These are phyloP conservation scores for Sebastolobus alascanus DNA, from an alignment of 2,797 vertebrate genomes.

Conservation along the genomic window DNA sequence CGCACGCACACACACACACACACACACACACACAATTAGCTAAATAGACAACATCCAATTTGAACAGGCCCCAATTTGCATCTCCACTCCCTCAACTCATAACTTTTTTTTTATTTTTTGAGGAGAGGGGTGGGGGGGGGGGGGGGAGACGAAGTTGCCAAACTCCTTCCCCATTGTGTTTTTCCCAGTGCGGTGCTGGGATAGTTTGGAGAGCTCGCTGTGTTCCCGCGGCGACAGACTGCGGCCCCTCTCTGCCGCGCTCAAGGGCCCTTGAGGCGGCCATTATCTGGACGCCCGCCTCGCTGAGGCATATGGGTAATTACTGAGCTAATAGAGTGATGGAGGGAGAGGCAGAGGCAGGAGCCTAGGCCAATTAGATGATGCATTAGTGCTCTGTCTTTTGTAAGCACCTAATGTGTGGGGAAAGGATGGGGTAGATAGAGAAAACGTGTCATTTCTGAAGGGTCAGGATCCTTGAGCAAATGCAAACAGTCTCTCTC, in stretches of 20 bases:
- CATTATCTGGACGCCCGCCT: constrained; percentile 99
- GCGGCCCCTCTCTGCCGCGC: constrained; percentile 93
- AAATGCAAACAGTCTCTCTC: constrained; percentile 80
- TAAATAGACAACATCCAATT: constrained; percentile 48
- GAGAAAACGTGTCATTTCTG: constrained; percentile 87
- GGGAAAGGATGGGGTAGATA: constrained; percentile 90
- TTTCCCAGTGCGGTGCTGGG: constrained; percentile 89
- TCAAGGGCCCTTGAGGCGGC: constrained; percentile 99
- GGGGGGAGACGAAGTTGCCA: constrained; percentile 83
- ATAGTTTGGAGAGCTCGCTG: constrained; percentile 91
- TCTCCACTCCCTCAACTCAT: constrained; percentile 59
- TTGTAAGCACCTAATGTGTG: constrained; percentile 99
- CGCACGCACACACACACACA: constrained; percentile 14
- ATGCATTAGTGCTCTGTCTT: constrained; percentile 99
- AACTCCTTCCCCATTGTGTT: constrained; percentile 88
- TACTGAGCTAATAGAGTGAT: constrained; percentile 99
- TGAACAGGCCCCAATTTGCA: constrained; percentile 52
- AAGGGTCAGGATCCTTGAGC: constrained; percentile 86
- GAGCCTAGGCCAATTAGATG: constrained; percentile 99
- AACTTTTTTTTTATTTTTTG: constrained; percentile 56
- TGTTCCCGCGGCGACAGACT: constrained; percentile 87
- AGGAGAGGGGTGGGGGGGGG: background rate
- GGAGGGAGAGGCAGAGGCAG: constrained; percentile 99
- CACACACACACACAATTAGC: constrained; percentile 25
- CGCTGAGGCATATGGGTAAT: constrained; percentile 99